These are phyloP conservation scores for Pelodytes ibericus DNA, from an alignment of 2,797 vertebrate genomes.

Conservation along the genomic window DNA sequence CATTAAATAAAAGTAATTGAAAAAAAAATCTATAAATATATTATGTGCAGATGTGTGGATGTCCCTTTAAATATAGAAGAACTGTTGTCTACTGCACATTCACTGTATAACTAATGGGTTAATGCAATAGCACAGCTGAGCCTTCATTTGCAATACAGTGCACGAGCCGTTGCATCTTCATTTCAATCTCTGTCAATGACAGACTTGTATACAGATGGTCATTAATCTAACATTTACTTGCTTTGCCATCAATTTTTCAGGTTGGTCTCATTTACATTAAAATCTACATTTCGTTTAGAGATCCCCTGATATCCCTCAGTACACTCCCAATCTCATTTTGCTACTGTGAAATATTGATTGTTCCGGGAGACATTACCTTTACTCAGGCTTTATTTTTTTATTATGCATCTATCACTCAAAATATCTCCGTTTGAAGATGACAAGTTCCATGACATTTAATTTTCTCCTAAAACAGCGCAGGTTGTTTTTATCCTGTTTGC, in stretches of 20 bases:
- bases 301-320: neutral
- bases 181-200: constrained; percentile 40
- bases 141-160: constrained; percentile 15
- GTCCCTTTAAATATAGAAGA: neutral
- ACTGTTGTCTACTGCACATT: too few relatives aligned
- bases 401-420: constrained; percentile 30
- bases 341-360: constrained; percentile 26
- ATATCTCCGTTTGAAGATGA: constrained; percentile 1
- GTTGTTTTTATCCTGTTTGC: neutral
- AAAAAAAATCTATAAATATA: neutral
- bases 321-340: constrained; percentile 22
- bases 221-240: constrained; percentile 44
- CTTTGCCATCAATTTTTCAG: constrained; percentile 41
- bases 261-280: constrained; percentile 34
- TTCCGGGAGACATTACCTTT: constrained; percentile 17
- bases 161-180: constrained; percentile 26
- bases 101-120: constrained; percentile 11
- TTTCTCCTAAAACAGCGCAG: neutral
- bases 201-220: constrained; percentile 24
- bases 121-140: constrained; percentile 5
- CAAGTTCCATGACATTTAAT: constrained; percentile 10
- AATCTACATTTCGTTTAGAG: constrained; percentile 23
- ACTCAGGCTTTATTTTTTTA: constrained; percentile 26
- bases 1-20: neutral
- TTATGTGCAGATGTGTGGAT: neutral